Evolutionary conservation across 2,113 vertebrate genomes (phyloP).

Genomic region (Amblyopsis rosae): DNA sequence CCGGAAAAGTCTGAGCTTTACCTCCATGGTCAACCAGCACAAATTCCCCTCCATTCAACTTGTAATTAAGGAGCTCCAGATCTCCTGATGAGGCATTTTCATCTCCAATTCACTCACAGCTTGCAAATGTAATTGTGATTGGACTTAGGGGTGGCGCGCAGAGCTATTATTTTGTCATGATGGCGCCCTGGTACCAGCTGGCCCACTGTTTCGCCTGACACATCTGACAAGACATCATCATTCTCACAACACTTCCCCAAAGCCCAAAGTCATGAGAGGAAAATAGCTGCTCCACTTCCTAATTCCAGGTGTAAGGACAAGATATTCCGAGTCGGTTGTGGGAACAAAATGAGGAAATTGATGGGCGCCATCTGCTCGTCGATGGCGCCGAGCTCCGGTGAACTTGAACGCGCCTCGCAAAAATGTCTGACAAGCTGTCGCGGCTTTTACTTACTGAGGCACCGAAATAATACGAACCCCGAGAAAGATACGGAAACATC

Average conservation of each 20-base stretch:
- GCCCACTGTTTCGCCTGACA: conserved; percentile 65
- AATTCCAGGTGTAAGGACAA: conserved; percentile 96
- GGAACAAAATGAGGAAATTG: conserved; percentile 85
- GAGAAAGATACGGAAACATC: not conserved
- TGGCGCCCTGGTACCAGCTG: conserved; percentile 74
- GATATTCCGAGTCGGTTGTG: conserved; percentile 67
- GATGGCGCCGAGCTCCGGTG: conserved; percentile 86
- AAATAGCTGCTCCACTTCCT: conserved; percentile 73
- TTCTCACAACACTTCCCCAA: conserved; percentile 72
- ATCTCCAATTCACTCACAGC: conserved; percentile 74
- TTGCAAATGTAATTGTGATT: conserved; percentile 80
- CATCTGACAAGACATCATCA: conserved; percentile 75
- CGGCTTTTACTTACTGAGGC: conserved; percentile 53
- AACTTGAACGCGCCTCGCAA: conserved; percentile 83
- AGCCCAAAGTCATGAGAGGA: conserved; percentile 72
- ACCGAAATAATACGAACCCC: conserved; percentile 4
- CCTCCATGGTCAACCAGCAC: conserved; percentile 41
- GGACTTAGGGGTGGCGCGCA: conserved; percentile 72
- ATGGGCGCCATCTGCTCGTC: conserved; percentile 96
- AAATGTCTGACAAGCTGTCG: conserved; percentile 82
- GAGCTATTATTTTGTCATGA: conserved; percentile 77
- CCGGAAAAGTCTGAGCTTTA: conserved; percentile 21
- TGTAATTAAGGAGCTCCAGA: conserved; percentile 66
- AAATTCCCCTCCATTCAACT: conserved; percentile 59
- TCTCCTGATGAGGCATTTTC: conserved; percentile 71